Evolutionary conservation across 2,113 vertebrate species (phyloP).

Genomic region (Amphiprion ocellaris): DNA sequence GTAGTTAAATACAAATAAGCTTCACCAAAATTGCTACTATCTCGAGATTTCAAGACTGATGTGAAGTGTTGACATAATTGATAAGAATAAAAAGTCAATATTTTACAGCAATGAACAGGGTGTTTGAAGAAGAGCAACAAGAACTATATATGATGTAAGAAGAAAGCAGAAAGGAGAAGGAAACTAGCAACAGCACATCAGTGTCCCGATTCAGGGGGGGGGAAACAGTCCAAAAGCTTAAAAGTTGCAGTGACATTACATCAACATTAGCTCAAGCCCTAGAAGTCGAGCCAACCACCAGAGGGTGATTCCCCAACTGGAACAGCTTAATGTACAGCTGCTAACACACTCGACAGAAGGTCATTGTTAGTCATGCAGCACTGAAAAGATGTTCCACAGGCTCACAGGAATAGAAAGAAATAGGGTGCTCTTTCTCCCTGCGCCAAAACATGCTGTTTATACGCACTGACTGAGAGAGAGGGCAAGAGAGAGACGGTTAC

Average conservation of each 20-base stretch:
- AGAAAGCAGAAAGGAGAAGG: not conserved
- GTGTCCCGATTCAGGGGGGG: conserved; percentile 11
- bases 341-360: conserved; percentile 59
- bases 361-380: conserved; percentile 61
- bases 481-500: conserved; percentile 29
- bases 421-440: conserved; percentile 23
- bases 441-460: not conserved
- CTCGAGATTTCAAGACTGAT: not conserved
- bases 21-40: not conserved
- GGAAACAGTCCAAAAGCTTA: conserved; percentile 34
- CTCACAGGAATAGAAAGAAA: conserved; percentile 43
- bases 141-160: not conserved
- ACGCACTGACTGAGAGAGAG: not conserved
- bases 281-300: conserved; percentile 58
- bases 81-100: no score
- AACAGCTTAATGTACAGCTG: conserved; percentile 57
- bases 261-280: conserved; percentile 72
- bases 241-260: conserved; percentile 67
- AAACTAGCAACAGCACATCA: conserved; percentile 18
- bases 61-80: not conserved
- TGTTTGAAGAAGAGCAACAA: not conserved
- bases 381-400: conserved; percentile 69
- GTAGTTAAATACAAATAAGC: not conserved
- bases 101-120: not conserved
- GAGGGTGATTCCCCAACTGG: conserved; percentile 67